Conservation (phyloP, 2,888 invertebrate species). For the Adela reaumurella region DNA sequence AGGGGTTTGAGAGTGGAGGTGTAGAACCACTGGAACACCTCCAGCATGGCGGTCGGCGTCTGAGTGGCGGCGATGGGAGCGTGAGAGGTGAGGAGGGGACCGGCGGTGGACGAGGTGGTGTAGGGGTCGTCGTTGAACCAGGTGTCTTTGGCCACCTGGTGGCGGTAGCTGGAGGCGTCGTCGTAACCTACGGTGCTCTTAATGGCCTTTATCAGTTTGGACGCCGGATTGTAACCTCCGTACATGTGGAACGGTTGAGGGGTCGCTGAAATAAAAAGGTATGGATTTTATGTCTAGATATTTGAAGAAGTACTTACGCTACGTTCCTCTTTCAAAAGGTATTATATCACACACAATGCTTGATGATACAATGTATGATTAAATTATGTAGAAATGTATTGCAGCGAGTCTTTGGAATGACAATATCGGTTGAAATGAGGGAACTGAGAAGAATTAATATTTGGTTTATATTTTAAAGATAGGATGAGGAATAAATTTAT, state of each 20-base stretch:
- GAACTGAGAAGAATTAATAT: too few species aligned
- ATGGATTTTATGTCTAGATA: too few species aligned
- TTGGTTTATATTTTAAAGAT: too few species aligned
- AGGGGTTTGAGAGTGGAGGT: constrained; percentile 47
- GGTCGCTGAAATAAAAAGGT: constrained; percentile 33
- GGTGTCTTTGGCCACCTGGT: constrained; percentile 32
- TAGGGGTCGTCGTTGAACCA: constrained; percentile 53
- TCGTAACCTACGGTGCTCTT: constrained; percentile 49
- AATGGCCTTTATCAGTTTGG: constrained; percentile 48
- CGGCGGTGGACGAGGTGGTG: constrained; percentile 36
- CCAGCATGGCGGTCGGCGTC: constrained; percentile 49
- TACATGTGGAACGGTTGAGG: constrained; percentile 42
- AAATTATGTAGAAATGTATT: too few species aligned
- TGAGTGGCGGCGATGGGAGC: constrained; percentile 41
- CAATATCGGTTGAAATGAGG: too few species aligned
- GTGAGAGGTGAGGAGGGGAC: constrained; percentile 37
- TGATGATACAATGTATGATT: too few species aligned
- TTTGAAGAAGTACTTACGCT: too few species aligned
- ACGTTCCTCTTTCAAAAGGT: too few species aligned
- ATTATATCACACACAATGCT: too few species aligned
- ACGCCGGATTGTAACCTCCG: constrained; percentile 44
- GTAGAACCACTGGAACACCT: constrained; percentile 51
- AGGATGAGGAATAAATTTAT: too few species aligned
- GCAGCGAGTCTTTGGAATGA: too few species aligned
- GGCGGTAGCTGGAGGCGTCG: constrained; percentile 35